phyloP scores from a whole-genome alignment of 1,140 invertebrate genomes.

The Drosophila elegans region DNA sequence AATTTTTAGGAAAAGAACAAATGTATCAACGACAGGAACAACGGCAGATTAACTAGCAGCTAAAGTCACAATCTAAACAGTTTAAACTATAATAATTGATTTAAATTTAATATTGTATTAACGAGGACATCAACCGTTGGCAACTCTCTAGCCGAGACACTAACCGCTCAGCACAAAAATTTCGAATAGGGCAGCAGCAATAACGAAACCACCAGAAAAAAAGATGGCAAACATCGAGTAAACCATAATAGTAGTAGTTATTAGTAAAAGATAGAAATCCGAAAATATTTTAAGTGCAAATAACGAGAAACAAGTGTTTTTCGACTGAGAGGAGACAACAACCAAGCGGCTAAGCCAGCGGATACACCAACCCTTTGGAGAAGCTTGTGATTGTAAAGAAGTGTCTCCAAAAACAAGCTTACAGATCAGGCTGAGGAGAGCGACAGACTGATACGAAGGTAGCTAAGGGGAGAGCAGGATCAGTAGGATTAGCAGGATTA shows the following conservation, averaged over 20 bases:
- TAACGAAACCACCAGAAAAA: not conserved
- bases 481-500: not conserved
- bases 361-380: slow-evolving; percentile 10
- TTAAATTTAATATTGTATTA: not conserved
- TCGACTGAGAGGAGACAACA: slow-evolving; percentile 12
- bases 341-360: slow-evolving; percentile 14
- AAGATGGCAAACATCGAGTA: not conserved
- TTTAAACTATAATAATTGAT: not conserved
- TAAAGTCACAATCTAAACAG: not conserved
- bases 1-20: not conserved
- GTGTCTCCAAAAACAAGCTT: not conserved
- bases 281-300: not conserved
- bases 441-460: slow-evolving; percentile 38
- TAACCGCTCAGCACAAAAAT: slow-evolving; percentile 1
- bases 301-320: not conserved
- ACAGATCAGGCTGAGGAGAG: slow-evolving; percentile 20
- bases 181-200: slow-evolving; percentile 7
- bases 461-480: not conserved
- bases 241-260: not conserved
- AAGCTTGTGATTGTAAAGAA: not conserved
- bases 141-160: not conserved
- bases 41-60: not conserved
- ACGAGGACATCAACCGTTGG: not conserved
- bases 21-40: not conserved
- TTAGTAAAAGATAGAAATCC: not conserved